These are phyloP conservation scores for Neotragus moschatus DNA, from an alignment of 2,113 vertebrate genomes.

Conservation along the genomic window DNA sequence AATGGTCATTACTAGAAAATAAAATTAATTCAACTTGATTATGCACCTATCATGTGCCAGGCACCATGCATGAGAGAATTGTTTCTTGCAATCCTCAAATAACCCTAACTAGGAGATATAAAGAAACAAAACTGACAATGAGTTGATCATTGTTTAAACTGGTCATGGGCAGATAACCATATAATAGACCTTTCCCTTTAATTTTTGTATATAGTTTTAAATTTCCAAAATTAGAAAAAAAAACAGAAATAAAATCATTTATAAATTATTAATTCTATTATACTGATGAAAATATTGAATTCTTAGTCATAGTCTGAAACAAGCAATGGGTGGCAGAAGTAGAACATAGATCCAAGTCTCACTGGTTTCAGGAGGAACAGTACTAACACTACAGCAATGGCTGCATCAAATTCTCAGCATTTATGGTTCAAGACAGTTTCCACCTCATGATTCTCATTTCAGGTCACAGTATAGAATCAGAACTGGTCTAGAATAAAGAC, in stretches of 20 bases:
- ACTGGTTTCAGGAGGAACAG: neutral
- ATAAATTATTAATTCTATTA: neutral
- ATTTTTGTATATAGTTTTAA: neutral
- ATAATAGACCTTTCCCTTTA: neutral
- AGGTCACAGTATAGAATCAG: neutral
- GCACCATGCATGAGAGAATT: neutral
- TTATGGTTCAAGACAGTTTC: neutral
- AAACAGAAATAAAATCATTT: neutral
- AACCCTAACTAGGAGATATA: neutral
- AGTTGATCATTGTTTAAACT: neutral
- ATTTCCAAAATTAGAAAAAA: neutral
- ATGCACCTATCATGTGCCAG: neutral
- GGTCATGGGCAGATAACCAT: neutral
- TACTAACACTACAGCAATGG: neutral
- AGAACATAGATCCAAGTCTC: neutral
- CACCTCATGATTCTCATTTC: neutral
- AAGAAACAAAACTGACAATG: neutral
- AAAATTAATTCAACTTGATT: neutral
- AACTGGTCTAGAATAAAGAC: neutral
- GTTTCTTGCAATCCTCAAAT: neutral
- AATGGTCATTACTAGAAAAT: neutral
- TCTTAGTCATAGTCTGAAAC: neutral
- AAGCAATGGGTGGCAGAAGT: neutral
- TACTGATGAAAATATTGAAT: neutral
- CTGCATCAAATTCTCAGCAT: neutral